These are phyloP conservation scores for Linnaemya tessellans DNA, from an alignment of 2,888 invertebrate genomes.

Conservation along the genomic window DNA sequence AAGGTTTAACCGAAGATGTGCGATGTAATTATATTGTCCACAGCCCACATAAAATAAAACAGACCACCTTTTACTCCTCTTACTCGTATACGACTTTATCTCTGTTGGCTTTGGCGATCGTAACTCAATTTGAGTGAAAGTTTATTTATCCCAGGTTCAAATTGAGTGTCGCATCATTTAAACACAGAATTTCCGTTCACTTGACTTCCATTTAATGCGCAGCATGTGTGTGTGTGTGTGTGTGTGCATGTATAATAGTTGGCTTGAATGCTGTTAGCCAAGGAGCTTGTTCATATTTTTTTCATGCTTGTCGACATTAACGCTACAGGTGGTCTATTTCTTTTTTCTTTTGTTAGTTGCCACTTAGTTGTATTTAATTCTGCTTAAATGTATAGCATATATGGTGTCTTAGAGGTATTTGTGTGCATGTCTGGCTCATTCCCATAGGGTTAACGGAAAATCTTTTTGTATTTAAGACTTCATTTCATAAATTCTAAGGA, in stretches of 20 bases:
- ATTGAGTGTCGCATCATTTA: conserved; percentile 69
- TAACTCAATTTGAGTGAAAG: conserved; percentile 66
- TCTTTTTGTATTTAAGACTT: conserved; percentile 42
- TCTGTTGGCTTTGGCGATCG: conserved; percentile 57
- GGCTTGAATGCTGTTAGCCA: conserved; percentile 69
- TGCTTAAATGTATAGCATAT: conserved; percentile 36
- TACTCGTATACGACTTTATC: conserved; percentile 54
- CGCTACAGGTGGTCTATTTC: conserved; percentile 74
- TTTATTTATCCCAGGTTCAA: conserved; percentile 53
- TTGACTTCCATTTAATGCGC: conserved; percentile 28
- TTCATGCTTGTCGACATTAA: conserved; percentile 60
- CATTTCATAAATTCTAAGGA: conserved; percentile 44
- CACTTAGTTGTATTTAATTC: conserved; percentile 41
- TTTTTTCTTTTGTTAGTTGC: not conserved
- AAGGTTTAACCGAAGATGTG: conserved; percentile 67
- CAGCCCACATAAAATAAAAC: conserved; percentile 68
- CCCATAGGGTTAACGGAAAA: conserved; percentile 57
- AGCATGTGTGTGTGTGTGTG: not conserved
- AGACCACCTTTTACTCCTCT: conserved; percentile 68
- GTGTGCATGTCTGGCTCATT: conserved; percentile 41
- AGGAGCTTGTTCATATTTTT: conserved; percentile 46
- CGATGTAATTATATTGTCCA: conserved; percentile 75
- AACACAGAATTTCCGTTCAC: conserved; percentile 39
- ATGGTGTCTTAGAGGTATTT: conserved; percentile 49
- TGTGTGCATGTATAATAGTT: conserved; percentile 20